Conservation (phyloP, 2,797 vertebrate genomes). For the Acanthurus leucopareius region DNA sequence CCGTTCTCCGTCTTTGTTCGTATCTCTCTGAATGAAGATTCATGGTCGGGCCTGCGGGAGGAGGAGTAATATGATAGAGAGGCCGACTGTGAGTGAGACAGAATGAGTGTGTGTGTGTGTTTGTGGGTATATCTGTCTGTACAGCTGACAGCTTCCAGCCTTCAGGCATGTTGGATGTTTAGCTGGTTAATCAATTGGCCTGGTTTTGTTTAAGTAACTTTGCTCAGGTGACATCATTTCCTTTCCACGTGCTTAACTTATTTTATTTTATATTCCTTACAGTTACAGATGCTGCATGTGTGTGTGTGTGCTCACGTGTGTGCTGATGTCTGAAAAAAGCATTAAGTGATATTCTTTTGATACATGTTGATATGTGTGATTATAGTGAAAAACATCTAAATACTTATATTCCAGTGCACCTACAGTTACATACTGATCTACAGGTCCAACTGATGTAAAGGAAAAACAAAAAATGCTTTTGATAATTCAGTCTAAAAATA, state of each 20-base stretch:
- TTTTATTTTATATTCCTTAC: background rate
- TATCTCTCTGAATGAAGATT: constrained; percentile 76
- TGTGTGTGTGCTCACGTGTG: background rate
- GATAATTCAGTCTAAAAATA: too few relatives aligned
- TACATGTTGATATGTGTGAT: too few relatives aligned
- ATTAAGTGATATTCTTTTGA: too few relatives aligned
- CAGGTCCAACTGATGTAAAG: too few relatives aligned
- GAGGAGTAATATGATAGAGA: constrained; percentile 72
- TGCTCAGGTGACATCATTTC: constrained; percentile 10
- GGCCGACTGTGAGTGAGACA: constrained; percentile 36
- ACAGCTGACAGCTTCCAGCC: constrained; percentile 27
- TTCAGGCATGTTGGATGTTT: constrained; percentile 2
- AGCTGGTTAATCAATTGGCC: background rate
- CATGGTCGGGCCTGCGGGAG: constrained; percentile 72
- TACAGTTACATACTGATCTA: too few relatives aligned
- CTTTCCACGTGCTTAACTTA: background rate
- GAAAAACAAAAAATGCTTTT: too few relatives aligned
- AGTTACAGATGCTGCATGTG: background rate
- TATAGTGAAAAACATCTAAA: too few relatives aligned
- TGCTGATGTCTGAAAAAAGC: too few relatives aligned
- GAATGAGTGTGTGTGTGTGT: constrained; percentile 34
- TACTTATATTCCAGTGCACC: too few relatives aligned
- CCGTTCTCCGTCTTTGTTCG: constrained; percentile 62
- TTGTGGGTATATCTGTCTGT: constrained; percentile 23
- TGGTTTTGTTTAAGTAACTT: constrained; percentile 1